phyloP scores from a whole-genome alignment of 2,888 invertebrate genomes.

The Apodemia mormo region DNA sequence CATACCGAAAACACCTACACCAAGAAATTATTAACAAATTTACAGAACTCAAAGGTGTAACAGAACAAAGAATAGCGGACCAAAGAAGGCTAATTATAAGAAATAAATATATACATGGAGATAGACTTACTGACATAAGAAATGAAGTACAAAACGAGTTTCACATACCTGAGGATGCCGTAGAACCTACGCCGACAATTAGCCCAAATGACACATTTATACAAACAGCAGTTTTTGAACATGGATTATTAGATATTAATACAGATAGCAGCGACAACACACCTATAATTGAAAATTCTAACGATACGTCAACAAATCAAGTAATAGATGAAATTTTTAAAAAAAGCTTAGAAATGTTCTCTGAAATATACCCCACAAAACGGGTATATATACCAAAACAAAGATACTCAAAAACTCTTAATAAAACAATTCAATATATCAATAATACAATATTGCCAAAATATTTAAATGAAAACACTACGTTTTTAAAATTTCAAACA shows the following conservation, averaged over 20 bases:
- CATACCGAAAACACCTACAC: constrained; percentile 27
- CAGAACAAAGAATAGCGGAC: constrained; percentile 31
- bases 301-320: neutral
- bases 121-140: neutral
- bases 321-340: neutral
- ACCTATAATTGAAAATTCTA: neutral
- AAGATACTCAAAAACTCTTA: no score
- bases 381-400: neutral
- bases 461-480: neutral
- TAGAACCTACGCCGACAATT: neutral
- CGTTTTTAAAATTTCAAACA: neutral
- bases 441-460: neutral
- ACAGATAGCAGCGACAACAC: neutral
- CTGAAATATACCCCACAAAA: neutral
- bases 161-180: neutral
- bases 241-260: neutral
- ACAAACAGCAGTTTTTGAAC: no score
- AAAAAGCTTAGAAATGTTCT: neutral
- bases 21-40: constrained; percentile 19
- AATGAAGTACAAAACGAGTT: neutral
- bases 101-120: constrained; percentile 26
- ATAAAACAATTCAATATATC: neutral
- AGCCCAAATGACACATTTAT: no score
- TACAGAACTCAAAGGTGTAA: constrained; percentile 26
- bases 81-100: constrained; percentile 28